Evolutionary conservation across 2,888 invertebrate species (phyloP).

Genomic region (Polymixis flavicincta): DNA sequence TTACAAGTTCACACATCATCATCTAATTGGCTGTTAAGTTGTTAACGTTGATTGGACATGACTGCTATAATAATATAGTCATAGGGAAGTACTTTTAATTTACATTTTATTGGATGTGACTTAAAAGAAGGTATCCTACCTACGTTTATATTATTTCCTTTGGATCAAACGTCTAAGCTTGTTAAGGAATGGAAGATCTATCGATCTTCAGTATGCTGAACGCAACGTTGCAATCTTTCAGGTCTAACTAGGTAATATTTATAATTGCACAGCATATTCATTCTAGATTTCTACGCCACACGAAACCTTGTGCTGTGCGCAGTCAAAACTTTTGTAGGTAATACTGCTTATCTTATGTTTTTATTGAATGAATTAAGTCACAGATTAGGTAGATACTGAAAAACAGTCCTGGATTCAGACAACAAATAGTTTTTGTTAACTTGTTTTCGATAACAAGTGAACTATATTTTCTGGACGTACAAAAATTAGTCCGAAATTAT

Average conservation of each 20-base stretch:
- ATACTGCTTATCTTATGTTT: neutral
- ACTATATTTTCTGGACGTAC: neutral
- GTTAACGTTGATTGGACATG: conserved; percentile 39
- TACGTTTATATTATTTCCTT: neutral
- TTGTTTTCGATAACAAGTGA: neutral
- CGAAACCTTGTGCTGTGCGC: neutral
- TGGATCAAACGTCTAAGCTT: neutral
- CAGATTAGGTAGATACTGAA: neutral
- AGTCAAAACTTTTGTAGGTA: neutral
- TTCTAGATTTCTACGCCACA: neutral
- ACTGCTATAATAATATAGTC: conserved; percentile 7
- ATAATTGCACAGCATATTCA: neutral
- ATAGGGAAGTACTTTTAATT: conserved; percentile 4
- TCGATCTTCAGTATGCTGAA: neutral
- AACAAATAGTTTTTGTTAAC: neutral
- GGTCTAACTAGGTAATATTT: neutral
- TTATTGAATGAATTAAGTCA: neutral
- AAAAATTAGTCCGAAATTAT: neutral
- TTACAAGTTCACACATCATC: conserved; percentile 34
- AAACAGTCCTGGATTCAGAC: neutral
- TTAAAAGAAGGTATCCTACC: neutral
- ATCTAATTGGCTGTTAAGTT: conserved; percentile 21
- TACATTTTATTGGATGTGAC: neutral
- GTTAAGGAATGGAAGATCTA: neutral
- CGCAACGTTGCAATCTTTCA: neutral